phyloP scores from a whole-genome alignment of 2,888 invertebrate species.

The Ormia ochracea region DNA sequence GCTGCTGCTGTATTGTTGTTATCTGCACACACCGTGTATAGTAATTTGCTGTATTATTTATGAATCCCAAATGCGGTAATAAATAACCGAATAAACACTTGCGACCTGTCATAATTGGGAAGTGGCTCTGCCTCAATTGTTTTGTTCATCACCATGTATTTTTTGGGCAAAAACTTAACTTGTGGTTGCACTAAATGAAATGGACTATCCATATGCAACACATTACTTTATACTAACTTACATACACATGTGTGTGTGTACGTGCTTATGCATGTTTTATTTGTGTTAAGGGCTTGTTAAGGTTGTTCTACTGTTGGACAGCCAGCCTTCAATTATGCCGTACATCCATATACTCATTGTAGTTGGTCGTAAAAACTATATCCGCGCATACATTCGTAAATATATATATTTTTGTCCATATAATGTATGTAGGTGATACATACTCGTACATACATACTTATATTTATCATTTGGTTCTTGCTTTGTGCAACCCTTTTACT shows the following conservation, averaged over 20 bases:
- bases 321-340: conserved; percentile 38
- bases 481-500: conserved; percentile 17
- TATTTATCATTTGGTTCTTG: conserved; percentile 15
- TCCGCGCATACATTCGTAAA: background rate
- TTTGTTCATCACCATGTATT: conserved; percentile 32
- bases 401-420: background rate
- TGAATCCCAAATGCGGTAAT: conserved; percentile 71
- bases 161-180: conserved; percentile 29
- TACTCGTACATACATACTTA: no score
- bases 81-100: conserved; percentile 72
- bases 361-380: background rate
- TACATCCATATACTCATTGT: background rate
- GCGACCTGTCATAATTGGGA: conserved; percentile 67
- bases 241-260: background rate
- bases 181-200: conserved; percentile 51
- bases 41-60: conserved; percentile 68
- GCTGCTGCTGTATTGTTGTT: conserved; percentile 17
- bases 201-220: background rate
- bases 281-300: background rate
- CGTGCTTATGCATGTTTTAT: no score
- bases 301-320: conserved; percentile 29
- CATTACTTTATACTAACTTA: background rate
- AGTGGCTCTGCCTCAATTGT: conserved; percentile 55
- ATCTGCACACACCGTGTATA: conserved; percentile 50
- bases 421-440: no score